Percentiles rank a stretch among this genome's conserved stretches.
Conservation (phyloP, 2,113 vertebrate genomes). For the Turnix velox region DNA sequence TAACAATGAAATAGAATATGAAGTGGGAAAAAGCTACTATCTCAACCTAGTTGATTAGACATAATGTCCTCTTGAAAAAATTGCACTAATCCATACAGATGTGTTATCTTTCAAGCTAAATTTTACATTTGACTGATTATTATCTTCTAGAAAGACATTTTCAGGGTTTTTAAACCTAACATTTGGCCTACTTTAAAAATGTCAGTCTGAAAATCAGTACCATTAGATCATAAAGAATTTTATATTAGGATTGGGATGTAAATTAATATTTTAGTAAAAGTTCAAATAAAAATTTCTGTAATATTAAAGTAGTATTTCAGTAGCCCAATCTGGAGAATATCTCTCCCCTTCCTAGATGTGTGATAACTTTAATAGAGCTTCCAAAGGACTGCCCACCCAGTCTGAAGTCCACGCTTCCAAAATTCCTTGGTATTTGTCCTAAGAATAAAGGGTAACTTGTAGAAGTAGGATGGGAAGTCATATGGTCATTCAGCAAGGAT, state of each 20-base stretch:
- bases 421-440: neutral
- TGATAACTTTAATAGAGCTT: neutral
- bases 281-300: constrained; percentile 28
- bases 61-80: constrained; percentile 18
- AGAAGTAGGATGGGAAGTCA: neutral
- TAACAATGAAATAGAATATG: neutral
- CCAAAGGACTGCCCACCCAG: neutral
- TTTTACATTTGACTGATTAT: constrained; percentile 23
- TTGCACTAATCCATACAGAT: neutral
- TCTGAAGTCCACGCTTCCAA: neutral
- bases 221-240: constrained; percentile 36
- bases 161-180: neutral
- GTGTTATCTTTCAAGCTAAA: neutral
- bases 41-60: neutral
- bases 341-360: neutral
- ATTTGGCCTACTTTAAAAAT: constrained; percentile 23
- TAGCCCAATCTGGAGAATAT: neutral
- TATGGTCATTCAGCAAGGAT: neutral
- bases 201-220: neutral
- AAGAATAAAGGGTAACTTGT: neutral
- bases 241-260: neutral
- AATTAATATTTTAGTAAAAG: constrained; percentile 41
- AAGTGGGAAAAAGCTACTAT: neutral
- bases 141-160: neutral
- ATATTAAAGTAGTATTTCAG: neutral